Base-by-base conservation (phyloP, 2,888 invertebrate genomes). In the Apeira syringaria region DNA sequence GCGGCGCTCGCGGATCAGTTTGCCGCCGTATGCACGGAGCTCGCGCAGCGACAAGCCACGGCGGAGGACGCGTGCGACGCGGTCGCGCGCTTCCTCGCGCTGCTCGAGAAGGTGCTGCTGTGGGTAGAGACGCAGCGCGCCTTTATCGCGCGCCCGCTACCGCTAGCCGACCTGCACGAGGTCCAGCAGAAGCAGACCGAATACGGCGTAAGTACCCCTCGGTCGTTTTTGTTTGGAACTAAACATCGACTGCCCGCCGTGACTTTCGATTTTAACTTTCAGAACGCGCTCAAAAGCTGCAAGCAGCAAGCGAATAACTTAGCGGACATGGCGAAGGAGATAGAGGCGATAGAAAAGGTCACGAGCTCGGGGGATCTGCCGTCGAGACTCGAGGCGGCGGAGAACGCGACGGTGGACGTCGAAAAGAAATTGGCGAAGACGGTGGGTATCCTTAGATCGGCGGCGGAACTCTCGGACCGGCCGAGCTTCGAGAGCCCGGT, bases 291-390 rank as follows among this genome's bases (percentile, higher is more conserved):
- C 56, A 97, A 97, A 87, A 95, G 95, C 83, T 95, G 96, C 86
- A 97, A 97, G 83, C 93, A 94, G 68, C 95, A 95, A 73, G 94
- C 94, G 56, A 97, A 97, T 82, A 95, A 96, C 77, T 89, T 97
- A 71, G 95, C 95, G 64, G 97, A 98, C 76, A 98, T 98, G 97
- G 94, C 95, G 34, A 96, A 95, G 76, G 97, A 97, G 82, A 90
- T 98, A 70, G 97, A 97, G 68, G 92, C 93, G 44, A 96, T 98
- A 54, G 93, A 94, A 58, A 94, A 95, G 66, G 94, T 95, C 2
- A 96, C 97, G 18, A 95, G 93, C 74, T 94, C 96, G 25, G 97
- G 96, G 36, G 95, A 97, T 74, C 91, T 98, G 56, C 95, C 96
- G 44, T 94, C 94, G 43, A 95, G 96, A 76, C 91, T 98, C 66